phyloP scores from a whole-genome alignment of 1,140 invertebrate genomes.

The Nomia melanderi region DNA sequence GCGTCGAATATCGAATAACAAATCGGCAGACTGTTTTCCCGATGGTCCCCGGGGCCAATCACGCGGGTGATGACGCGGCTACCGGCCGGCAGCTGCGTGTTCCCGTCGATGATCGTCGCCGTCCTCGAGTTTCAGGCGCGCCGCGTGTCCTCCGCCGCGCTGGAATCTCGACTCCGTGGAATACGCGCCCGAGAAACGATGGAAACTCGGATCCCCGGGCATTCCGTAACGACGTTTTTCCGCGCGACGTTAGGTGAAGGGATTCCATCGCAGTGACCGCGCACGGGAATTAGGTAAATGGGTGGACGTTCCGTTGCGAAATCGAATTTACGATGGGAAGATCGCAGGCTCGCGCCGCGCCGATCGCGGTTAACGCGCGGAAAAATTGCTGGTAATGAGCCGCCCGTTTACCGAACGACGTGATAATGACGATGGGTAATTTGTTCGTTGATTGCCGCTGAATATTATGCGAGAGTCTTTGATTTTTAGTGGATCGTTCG shows the following conservation, averaged over 20 bases:
- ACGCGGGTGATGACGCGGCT: conserved; percentile 64
- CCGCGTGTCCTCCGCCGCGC: not conserved
- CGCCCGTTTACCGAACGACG: too few relatives aligned
- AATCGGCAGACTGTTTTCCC: not conserved
- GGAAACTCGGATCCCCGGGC: not conserved
- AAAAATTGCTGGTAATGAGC: too few relatives aligned
- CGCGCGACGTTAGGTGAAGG: not conserved
- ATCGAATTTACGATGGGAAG: not conserved
- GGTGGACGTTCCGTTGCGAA: not conserved
- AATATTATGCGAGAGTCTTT: too few relatives aligned
- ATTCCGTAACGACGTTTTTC: not conserved
- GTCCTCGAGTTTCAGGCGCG: conserved; percentile 47
- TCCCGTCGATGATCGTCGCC: conserved; percentile 56
- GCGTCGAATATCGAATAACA: not conserved
- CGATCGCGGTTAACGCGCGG: too few relatives aligned
- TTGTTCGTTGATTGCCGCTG: too few relatives aligned
- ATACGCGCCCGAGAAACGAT: conserved; percentile 6
- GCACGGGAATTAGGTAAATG: conserved; percentile 6
- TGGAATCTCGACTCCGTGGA: conserved; percentile 12
- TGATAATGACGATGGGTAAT: too few relatives aligned
- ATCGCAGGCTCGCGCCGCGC: not conserved
- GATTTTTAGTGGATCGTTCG: too few relatives aligned
- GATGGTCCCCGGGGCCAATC: conserved; percentile 56
- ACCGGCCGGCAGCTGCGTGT: conserved; percentile 60
- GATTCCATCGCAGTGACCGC: not conserved